These are phyloP conservation scores for Tryphoninae sp. DNA, from an alignment of 2,888 invertebrate species.

Conservation along the genomic window DNA sequence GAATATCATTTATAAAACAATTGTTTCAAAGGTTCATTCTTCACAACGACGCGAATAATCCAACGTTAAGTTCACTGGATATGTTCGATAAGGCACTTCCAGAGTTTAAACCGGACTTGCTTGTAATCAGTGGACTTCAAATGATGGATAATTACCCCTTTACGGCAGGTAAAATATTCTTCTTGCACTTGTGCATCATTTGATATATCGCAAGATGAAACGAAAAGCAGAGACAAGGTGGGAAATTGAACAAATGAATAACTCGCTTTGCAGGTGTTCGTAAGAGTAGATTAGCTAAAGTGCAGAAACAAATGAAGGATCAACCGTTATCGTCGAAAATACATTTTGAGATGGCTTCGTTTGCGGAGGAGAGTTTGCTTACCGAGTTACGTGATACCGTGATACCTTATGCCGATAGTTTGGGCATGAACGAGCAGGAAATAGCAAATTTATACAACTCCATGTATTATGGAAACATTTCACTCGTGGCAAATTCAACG, in stretches of 20 bases:
- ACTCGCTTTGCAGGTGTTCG: slow-evolving; percentile 84
- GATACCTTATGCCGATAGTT: slow-evolving; percentile 89
- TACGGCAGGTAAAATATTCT: slow-evolving; percentile 81
- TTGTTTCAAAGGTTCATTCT: slow-evolving; percentile 85
- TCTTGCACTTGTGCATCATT: neutral
- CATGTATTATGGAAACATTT: slow-evolving; percentile 87
- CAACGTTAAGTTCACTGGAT: slow-evolving; percentile 88
- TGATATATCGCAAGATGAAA: too few relatives aligned
- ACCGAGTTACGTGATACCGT: slow-evolving; percentile 86
- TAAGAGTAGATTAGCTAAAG: slow-evolving; percentile 84
- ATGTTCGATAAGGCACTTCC: slow-evolving; percentile 85
- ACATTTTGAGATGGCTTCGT: slow-evolving; percentile 95
- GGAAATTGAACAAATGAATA: slow-evolving; percentile 21
- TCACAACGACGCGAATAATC: slow-evolving; percentile 92
- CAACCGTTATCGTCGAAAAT: slow-evolving; percentile 85
- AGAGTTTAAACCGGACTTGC: slow-evolving; percentile 86
- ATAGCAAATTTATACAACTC: slow-evolving; percentile 89
- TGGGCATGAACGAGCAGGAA: slow-evolving; percentile 96
- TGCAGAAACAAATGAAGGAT: slow-evolving; percentile 86
- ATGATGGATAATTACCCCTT: slow-evolving; percentile 94
- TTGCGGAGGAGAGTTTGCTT: slow-evolving; percentile 87
- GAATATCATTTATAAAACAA: neutral
- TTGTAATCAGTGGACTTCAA: slow-evolving; percentile 92
- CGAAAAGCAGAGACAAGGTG: neutral
- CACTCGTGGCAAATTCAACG: slow-evolving; percentile 89